phyloP scores from a whole-genome alignment of 2,888 invertebrate species.

The Lycaena phlaeas region DNA sequence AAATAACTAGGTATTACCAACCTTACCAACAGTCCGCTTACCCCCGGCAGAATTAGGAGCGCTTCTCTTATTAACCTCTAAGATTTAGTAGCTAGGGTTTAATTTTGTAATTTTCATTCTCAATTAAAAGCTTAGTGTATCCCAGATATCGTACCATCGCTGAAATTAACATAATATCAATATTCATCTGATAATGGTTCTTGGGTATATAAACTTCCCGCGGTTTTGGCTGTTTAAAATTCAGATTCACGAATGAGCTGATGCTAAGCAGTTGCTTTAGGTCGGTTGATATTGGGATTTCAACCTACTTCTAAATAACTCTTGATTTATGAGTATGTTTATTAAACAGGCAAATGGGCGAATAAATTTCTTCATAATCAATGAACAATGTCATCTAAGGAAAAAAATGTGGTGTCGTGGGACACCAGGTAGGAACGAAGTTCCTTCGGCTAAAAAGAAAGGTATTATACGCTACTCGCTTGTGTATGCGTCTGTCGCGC shows the following conservation, averaged over 20 bases:
- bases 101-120: background rate
- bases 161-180: background rate
- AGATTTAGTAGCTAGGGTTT: no score
- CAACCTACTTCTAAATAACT: background rate
- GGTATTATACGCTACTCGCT: no score
- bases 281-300: background rate
- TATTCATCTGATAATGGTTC: background rate
- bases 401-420: no score
- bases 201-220: background rate
- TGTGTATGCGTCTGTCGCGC: no score
- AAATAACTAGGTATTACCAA: no score
- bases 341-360: background rate
- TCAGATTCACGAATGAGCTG: background rate
- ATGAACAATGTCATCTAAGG: background rate
- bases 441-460: no score
- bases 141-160: background rate
- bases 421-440: no score
- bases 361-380: background rate
- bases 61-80: no score
- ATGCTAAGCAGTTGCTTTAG: background rate
- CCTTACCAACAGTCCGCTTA: no score
- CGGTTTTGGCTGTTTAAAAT: conserved; percentile 15
- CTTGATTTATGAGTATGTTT: background rate
- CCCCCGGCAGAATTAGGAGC: no score
- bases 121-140: background rate